phyloP scores from a whole-genome alignment of 2,113 vertebrate species.

The Blennius ocellaris region DNA sequence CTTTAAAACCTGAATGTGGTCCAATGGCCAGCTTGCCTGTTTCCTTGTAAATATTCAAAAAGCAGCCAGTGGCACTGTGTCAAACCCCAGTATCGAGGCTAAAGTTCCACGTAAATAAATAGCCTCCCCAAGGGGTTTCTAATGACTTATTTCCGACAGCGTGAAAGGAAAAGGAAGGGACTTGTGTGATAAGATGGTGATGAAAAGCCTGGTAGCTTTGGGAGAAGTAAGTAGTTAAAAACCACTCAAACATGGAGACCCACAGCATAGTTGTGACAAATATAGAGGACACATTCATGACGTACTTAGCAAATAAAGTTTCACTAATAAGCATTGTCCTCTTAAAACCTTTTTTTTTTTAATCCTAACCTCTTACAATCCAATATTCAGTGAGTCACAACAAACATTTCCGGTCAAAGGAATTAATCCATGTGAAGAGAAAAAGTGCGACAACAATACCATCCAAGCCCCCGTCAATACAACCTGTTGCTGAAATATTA shows the following conservation, averaged over 20 bases:
- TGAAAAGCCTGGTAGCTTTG: constrained; percentile 54
- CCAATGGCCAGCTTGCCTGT: background rate
- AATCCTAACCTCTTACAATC: too few relatives aligned
- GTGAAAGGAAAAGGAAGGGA: constrained; percentile 58
- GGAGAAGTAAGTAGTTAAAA: constrained; percentile 17
- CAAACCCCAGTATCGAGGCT: background rate
- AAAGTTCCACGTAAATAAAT: constrained; percentile 41
- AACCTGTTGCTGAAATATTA: too few relatives aligned
- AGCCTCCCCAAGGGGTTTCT: constrained; percentile 24
- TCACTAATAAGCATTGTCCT: too few relatives aligned
- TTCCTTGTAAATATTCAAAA: background rate
- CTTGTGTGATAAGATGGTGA: constrained; percentile 52
- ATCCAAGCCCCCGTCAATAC: too few relatives aligned
- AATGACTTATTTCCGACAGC: constrained; percentile 60
- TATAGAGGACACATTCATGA: too few relatives aligned
- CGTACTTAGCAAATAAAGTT: too few relatives aligned
- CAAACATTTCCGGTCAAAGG: background rate
- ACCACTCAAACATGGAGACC: constrained; percentile 21
- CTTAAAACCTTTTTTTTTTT: too few relatives aligned
- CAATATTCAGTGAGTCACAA: background rate
- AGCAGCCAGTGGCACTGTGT: background rate
- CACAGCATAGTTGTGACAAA: too few relatives aligned
- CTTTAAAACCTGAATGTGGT: constrained; percentile 1
- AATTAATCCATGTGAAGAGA: background rate
- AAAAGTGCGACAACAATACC: background rate